Evolutionary conservation across 2,888 invertebrate genomes (phyloP), one percentile per base, ranked within the genome.

Genomic region (Athetis lepigone): DNA sequence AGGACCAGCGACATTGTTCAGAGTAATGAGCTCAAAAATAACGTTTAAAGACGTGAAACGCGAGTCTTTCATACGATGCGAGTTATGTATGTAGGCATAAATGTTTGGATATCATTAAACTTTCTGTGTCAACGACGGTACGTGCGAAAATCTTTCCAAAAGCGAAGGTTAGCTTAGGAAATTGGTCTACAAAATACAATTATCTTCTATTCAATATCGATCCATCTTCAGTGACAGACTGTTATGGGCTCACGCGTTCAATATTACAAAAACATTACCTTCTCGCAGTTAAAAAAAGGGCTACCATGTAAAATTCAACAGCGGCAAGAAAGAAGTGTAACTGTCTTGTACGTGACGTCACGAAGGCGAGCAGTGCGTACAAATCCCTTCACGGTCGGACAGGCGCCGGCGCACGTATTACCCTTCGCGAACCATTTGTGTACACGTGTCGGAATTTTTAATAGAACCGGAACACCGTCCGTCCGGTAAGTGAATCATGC

Each of bases 361-460:
- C 81, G 68, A 16, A 33, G 56, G 64, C 71, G 33, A 36, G 40
- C 49, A 23, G 65, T 79, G 76, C 68, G 74, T 51, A 63, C 66
- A 69, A 65, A 68, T 75, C 77, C 67, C 69, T 72, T 60, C 66
- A 66, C 69, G 67, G 67, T 9, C 62, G 54, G 39, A 23, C 43
- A 68, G 66, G 77, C 79, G 79, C 79, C 79, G 54, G 79, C 77
- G 81, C 79, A 81, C 79, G 79, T 70, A 50, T 60, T 58, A 61
- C 67, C 66, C 77, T 79, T 75, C 72, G 73, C 62, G 70, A 76
- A 55, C 72, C 77, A 60, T 72, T 71, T 78, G 72, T 75, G 73
- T 65, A 72, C 79, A 79, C 84, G 85, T 78, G 81, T 58, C 55
- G 85, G 85, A 85, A 85, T 86, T 85, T 85, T 81, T 84, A 86